These are phyloP conservation scores for Phylloscopus collybita DNA, from an alignment of 2,797 vertebrate species.

Conservation along the genomic window DNA sequence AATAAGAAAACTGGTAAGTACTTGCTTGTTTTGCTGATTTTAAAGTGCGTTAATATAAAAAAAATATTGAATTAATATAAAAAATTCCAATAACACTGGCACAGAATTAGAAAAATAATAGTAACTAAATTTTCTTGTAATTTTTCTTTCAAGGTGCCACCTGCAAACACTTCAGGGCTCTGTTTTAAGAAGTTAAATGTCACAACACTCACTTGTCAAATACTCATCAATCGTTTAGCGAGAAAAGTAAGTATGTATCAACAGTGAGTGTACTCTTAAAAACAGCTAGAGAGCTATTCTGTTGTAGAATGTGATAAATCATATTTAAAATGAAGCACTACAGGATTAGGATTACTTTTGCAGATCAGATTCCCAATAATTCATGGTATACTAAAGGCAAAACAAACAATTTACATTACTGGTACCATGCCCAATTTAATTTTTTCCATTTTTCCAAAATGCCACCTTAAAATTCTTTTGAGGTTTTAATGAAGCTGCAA, in stretches of 20 bases:
- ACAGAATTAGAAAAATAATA: neutral
- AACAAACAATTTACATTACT: neutral
- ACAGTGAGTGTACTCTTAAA: neutral
- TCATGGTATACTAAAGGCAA: neutral
- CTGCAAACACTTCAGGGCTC: slow-evolving; percentile 89
- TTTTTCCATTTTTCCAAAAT: neutral
- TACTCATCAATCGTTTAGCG: slow-evolving; percentile 89
- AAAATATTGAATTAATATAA: neutral
- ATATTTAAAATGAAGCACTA: neutral
- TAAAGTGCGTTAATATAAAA: neutral
- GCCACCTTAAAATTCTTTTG: neutral
- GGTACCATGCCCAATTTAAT: neutral
- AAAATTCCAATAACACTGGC: neutral
- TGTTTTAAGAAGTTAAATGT: slow-evolving; percentile 97
- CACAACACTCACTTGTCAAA: slow-evolving; percentile 83
- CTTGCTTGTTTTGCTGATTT: neutral
- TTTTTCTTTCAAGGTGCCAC: slow-evolving; percentile 80
- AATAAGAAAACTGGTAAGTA: slow-evolving; percentile 91
- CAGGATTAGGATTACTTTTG: neutral
- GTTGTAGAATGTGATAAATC: neutral
- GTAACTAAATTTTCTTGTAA: neutral
- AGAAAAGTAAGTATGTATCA: slow-evolving; percentile 83
- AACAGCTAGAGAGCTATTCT: neutral
- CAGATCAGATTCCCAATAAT: neutral
- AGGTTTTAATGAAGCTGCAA: neutral